A percentile compares a stretch with the other conserved stretches of the same genome.
Evolutionary conservation across 2,113 vertebrate species (phyloP).

Genomic region (Struthio camelus): DNA sequence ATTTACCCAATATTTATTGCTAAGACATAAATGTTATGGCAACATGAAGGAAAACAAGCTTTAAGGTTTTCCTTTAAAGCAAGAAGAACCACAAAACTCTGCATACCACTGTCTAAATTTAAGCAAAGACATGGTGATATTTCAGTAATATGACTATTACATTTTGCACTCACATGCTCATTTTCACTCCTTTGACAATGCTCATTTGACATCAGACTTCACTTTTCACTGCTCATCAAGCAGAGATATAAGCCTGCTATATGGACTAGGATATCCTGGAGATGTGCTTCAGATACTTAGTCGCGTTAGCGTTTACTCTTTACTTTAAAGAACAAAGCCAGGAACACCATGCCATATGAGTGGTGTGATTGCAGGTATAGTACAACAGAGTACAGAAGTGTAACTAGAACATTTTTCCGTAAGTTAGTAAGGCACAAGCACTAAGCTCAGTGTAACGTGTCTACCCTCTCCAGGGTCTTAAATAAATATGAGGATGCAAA

Average conservation of each 20-base stretch:
- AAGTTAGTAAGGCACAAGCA: neutral
- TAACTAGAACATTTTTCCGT: neutral
- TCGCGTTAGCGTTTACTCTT: neutral
- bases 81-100: neutral
- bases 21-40: slow-evolving; percentile 63
- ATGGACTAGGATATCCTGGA: neutral
- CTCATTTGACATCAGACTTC: neutral
- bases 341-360: rapidly evolving
- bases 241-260: neutral
- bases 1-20: slow-evolving; percentile 56
- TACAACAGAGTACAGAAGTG: neutral
- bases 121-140: neutral
- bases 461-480: neutral
- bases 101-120: neutral
- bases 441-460: neutral
- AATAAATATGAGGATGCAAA: neutral
- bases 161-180: neutral
- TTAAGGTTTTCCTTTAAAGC: slow-evolving; percentile 45
- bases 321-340: neutral
- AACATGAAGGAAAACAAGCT: slow-evolving; percentile 61
- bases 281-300: neutral
- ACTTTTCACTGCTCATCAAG: neutral
- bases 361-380: neutral
- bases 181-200: neutral
- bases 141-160: neutral